Conservation (phyloP, 2,888 invertebrate species). For the Elysia crispata region DNA sequence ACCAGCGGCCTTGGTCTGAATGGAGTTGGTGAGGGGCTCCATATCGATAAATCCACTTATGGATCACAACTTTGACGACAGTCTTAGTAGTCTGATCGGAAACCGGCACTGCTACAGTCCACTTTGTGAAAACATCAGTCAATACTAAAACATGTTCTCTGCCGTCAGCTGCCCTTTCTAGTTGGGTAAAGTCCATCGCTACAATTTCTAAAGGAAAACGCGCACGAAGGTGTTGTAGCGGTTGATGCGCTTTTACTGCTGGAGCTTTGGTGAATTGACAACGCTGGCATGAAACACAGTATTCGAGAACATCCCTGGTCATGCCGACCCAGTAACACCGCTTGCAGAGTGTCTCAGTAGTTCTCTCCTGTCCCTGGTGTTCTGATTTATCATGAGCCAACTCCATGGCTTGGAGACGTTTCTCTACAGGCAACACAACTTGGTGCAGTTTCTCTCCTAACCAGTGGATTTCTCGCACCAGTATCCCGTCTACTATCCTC, state of each 20-base stretch:
- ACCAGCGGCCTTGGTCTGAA: slow-evolving; percentile 55
- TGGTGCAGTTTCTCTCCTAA: background rate
- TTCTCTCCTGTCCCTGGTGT: slow-evolving; percentile 53
- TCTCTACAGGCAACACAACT: background rate
- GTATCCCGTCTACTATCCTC: background rate
- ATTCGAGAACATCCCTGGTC: background rate
- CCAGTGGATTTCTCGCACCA: background rate
- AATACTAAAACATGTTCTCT: slow-evolving; percentile 58
- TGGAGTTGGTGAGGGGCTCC: slow-evolving; percentile 56
- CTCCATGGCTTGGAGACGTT: slow-evolving; percentile 1
- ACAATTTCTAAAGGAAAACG: slow-evolving; percentile 54
- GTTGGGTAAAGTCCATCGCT: slow-evolving; percentile 56
- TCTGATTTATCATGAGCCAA: slow-evolving; percentile 49
- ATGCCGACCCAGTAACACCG: slow-evolving; percentile 57
- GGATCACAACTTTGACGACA: slow-evolving; percentile 53
- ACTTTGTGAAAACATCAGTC: slow-evolving; percentile 61
- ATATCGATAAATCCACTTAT: slow-evolving; percentile 54
- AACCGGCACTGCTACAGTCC: slow-evolving; percentile 54
- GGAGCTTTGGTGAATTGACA: background rate
- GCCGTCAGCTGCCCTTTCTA: slow-evolving; percentile 53
- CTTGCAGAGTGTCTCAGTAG: slow-evolving; percentile 37
- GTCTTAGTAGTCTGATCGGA: slow-evolving; percentile 54
- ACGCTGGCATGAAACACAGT: background rate
- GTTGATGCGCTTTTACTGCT: background rate
- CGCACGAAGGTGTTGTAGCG: slow-evolving; percentile 42